A percentile compares a stretch with the other conserved stretches of the same genome.
Conservation (phyloP, 2,113 vertebrate genomes). For the Fulica atra region DNA sequence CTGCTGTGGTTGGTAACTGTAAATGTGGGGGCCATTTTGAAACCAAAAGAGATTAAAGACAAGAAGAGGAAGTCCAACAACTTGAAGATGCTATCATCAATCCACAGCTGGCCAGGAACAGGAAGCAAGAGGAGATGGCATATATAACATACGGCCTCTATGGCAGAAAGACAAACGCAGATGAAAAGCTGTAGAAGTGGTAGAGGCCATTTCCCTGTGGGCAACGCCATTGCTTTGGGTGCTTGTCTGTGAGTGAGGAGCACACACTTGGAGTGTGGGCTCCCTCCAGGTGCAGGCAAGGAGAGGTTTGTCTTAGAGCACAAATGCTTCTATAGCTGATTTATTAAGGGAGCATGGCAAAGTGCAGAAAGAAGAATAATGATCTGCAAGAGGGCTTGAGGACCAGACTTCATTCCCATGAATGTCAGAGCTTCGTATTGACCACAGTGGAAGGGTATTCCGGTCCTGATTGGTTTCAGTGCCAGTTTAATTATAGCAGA, state of each 20-base stretch:
- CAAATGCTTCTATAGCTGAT: neutral
- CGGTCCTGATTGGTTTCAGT: neutral
- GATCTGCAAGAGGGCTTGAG: neutral
- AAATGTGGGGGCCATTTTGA: conserved; percentile 64
- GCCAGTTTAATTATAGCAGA: neutral
- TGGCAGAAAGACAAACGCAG: neutral
- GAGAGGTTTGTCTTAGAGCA: neutral
- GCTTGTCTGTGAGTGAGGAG: neutral
- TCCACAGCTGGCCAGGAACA: conserved; percentile 78
- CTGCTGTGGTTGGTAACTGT: conserved; percentile 70
- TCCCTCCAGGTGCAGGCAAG: neutral
- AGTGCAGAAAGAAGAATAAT: neutral
- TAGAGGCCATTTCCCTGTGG: neutral
- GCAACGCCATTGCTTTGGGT: neutral
- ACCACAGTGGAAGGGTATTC: neutral
- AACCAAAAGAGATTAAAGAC: conserved; percentile 72
- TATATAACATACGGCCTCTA: neutral
- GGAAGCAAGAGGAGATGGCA: conserved; percentile 67
- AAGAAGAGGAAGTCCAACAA: conserved; percentile 80
- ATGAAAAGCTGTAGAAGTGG: neutral
- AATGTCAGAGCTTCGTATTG: neutral
- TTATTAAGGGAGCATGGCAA: neutral
- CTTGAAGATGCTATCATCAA: conserved; percentile 79
- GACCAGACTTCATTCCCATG: neutral
- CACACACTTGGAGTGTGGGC: neutral